Conservation (phyloP, 2,888 invertebrate species). For the Chaitophorus viminalis region DNA sequence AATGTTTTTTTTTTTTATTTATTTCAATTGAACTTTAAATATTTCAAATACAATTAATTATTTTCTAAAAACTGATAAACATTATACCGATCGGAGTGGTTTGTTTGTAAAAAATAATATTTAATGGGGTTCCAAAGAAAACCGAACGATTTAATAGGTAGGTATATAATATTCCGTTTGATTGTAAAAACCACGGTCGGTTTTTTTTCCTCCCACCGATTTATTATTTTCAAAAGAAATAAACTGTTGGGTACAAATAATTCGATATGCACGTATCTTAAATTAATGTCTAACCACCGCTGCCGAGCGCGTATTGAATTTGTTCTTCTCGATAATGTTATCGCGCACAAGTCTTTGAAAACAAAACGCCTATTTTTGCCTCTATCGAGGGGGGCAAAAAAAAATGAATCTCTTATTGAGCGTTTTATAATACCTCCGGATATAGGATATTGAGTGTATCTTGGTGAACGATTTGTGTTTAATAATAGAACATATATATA, state of each 20-base stretch:
- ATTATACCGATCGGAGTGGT: background rate
- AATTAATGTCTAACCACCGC: constrained; percentile 29
- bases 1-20: no score
- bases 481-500: constrained; percentile 27
- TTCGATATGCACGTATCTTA: constrained; percentile 5
- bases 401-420: constrained; percentile 42
- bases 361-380: constrained; percentile 56
- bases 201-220: background rate
- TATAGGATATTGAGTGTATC: constrained; percentile 61
- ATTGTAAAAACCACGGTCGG: background rate
- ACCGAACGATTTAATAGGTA: constrained; percentile 10
- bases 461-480: constrained; percentile 50
- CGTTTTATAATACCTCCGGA: constrained; percentile 54
- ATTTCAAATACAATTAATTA: background rate
- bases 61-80: background rate
- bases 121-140: constrained; percentile 1
- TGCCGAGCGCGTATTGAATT: constrained; percentile 30
- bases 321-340: constrained; percentile 40
- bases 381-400: background rate
- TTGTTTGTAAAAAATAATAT: background rate
- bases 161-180: background rate
- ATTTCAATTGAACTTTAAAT: background rate
- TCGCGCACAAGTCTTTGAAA: constrained; percentile 55
- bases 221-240: constrained; percentile 39
- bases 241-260: constrained; percentile 6